Evolutionary conservation across 2,888 invertebrate species (phyloP).

Genomic region (Malthinus flaveolus): DNA sequence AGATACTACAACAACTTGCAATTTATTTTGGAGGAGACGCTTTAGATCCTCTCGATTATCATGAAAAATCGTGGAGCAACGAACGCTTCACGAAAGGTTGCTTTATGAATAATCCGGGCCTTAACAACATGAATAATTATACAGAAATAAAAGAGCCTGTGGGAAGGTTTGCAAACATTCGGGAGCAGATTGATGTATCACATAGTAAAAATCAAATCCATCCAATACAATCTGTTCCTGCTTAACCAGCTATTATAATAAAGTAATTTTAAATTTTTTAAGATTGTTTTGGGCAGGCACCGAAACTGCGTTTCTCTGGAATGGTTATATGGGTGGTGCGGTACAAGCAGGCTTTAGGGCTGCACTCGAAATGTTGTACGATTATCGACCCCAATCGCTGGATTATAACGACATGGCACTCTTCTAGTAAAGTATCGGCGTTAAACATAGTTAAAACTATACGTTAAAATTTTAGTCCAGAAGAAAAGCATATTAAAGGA

Average conservation of each 20-base stretch:
- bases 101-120: slow-evolving; percentile 19
- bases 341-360: slow-evolving; percentile 42
- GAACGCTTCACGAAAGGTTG: slow-evolving; percentile 21
- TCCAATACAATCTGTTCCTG: too few species aligned
- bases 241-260: too few species aligned
- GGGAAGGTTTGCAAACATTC: slow-evolving; percentile 27
- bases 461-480: background rate
- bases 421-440: slow-evolving; percentile 27
- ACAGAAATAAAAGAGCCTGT: slow-evolving; percentile 28
- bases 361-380: slow-evolving; percentile 43
- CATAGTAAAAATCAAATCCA: too few species aligned
- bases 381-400: slow-evolving; percentile 40
- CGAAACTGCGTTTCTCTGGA: slow-evolving; percentile 43
- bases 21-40: slow-evolving; percentile 41
- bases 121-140: slow-evolving; percentile 28
- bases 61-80: slow-evolving; percentile 36
- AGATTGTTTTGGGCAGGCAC: slow-evolving; percentile 47
- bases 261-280: slow-evolving; percentile 4
- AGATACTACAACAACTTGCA: slow-evolving; percentile 38
- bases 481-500: background rate
- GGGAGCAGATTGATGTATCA: background rate
- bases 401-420: slow-evolving; percentile 32
- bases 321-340: slow-evolving; percentile 44
- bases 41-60: slow-evolving; percentile 37
- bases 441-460: background rate